Evolutionary conservation across 2,113 vertebrate species (phyloP), one percentile per base, ranked within the genome.

Genomic region (Urocolius indicus): DNA sequence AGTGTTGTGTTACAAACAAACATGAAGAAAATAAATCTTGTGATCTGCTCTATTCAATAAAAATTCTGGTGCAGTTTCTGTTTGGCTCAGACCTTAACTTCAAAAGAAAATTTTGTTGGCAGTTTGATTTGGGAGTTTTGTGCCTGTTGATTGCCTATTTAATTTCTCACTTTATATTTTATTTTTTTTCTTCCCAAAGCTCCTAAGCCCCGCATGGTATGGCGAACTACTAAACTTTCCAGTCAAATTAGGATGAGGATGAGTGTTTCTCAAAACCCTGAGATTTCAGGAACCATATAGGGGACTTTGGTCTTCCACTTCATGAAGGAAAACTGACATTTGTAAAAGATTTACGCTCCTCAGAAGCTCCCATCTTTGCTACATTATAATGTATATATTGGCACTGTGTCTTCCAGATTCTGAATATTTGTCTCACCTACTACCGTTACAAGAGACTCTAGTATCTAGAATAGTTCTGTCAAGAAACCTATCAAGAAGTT

Each of bases 301-400:
- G 13, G 11, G 3, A 9, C 3, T 58, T 74, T 19, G 30, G 18
- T 14, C 27, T 61, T 57, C 8, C 23, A 66, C n/a, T 34, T 83
- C 41, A 45, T n/a, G 46, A 77, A 57, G 29, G 27, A 83, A 92
- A 86, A 58, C 3, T 85, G 54, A 15, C 14, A 3, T 69, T 49
- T 77, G 9, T 36, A 21, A 72, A 83, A 83, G 11, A 15, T 16
- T 54, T 55, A 16, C 85, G 16, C 6, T 43, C 22, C 30, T 24
- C 30, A 10, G 52, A 77, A 69, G 6, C 46, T 94, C n/a, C 23
- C 6, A 34, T 82, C 29, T 82, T 11, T 83, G 26, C 32, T 61
- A 46, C 32, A 38, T 29, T 26, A 5, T 43, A 72, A 11, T 52
- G 16, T 79, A 43, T 14, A 20, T 45, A 48, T 38, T 0, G 0